Evolutionary conservation across 2,113 vertebrate genomes (phyloP), one percentile per base, ranked within the genome.

Genomic region (Esox niger): DNA sequence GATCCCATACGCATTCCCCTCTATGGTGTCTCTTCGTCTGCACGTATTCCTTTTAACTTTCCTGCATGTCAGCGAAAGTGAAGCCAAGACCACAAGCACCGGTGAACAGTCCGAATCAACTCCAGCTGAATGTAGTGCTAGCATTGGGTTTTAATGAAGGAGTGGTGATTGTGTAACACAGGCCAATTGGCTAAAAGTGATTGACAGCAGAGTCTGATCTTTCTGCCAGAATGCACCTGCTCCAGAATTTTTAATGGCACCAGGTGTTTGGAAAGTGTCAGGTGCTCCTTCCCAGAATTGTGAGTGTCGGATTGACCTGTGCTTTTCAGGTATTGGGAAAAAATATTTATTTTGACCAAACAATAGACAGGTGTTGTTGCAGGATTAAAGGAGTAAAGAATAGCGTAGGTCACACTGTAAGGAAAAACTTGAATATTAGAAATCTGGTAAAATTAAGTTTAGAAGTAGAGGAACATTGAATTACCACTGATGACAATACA

Each of bases 31-130:
- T 31, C 26, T 30, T 38, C 66, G 32, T 69, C 66, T 66, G 58
- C 9, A 43, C 43, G 2, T 69, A 9, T 23, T 38, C 32, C n/a
- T 38, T 62, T 64, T 49, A 47, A 46, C 55, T 47, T 52, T 10
- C 58, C 25, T 74, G 83, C 83, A 79, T 78, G 85, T 87, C 70
- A 86, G 84, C 76, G 76, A 75, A 86, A 86, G 66, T 76, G 71
- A 73, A 62, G 70, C 61, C 29, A 21, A 58, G 33, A 15, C 69
- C 68, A 74, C n/a, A 30, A 30, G 8, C 29, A 56, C n/a, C 49
- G 68, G 65, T 58, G 67, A 74, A 70, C 69, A 62, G 69, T 71
- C 71, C 56, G 62, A 71, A n/a, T 23, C 63, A 26, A 56, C 63
- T 69, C 25, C 52, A 74, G 21, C 54, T 33, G 23, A 69, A 72